Percentiles rank a stretch among this genome's conserved stretches.
Conservation (phyloP, 2,113 vertebrate species). For the Coregonus clupeaformis region DNA sequence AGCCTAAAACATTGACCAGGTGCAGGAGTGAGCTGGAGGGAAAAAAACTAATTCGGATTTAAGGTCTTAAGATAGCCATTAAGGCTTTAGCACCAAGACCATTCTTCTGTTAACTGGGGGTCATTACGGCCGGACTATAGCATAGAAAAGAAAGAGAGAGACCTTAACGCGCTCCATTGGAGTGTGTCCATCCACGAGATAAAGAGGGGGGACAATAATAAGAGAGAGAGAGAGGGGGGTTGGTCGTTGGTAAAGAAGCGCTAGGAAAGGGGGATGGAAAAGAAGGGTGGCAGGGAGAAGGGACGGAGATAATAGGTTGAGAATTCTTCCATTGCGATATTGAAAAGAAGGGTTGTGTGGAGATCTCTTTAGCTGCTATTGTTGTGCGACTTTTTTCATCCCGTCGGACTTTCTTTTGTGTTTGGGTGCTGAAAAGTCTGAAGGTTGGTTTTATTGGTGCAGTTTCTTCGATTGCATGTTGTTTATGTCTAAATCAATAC, state of each 20-base stretch:
- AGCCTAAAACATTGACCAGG: neutral
- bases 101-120: conserved; percentile 34
- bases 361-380: conserved; percentile 27
- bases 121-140: conserved; percentile 42
- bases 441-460: neutral
- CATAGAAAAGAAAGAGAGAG: conserved; percentile 27
- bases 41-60: conserved; percentile 28
- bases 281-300: conserved; percentile 24
- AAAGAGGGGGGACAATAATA: neutral
- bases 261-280: neutral
- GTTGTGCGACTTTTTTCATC: conserved; percentile 19
- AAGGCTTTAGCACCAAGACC: conserved; percentile 38
- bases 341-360: conserved; percentile 12
- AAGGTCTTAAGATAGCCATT: conserved; percentile 41
- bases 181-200: conserved; percentile 38
- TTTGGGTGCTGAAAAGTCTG: neutral
- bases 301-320: conserved; percentile 34
- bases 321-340: conserved; percentile 18
- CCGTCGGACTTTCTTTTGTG: conserved; percentile 24
- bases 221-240: neutral
- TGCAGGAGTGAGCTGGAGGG: neutral
- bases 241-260: neutral
- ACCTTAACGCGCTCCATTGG: conserved; percentile 43
- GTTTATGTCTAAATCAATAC: neutral
- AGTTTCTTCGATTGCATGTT: no score